Base-by-base conservation (phyloP, 2,113 vertebrate species). In the Nothocercus julius region DNA sequence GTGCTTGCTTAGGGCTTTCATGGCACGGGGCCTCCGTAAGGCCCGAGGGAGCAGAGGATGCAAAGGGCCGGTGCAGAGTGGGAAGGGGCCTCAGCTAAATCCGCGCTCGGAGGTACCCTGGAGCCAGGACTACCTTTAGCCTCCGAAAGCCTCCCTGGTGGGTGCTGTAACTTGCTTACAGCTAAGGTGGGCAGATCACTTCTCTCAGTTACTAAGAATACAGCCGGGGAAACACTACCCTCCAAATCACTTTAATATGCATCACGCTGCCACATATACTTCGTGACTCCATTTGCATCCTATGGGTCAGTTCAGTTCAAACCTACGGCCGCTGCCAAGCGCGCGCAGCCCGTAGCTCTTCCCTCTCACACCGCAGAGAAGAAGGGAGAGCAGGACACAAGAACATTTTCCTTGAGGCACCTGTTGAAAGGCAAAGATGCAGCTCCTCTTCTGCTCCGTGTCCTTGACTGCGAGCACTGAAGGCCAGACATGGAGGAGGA, bases 181-280 rank as follows among this genome's bases (percentile, higher is more conserved):
- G 62, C 13, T 11, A 84, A 94, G 94, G 91, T 90, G 95, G 91
- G 92, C 59, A 90, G 94, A 94, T 93, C 38, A 0, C 77, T 78
- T 67, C 90, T 77, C 68, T 27, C 82, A 15, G 58, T 94, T 95
- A 86, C 95, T 94, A 96, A 93, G 66, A 97, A 97, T 90, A 93
- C 0, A 85, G 27, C 7, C 80, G 16, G 69, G 91, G 94, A 97
- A 94, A 96, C 95, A 90, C 64, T 93, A 96, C 83, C 91, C 95
- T 90, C 66, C 19, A 8, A 72, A 94, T 95, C 32, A 6, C 90
- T 95, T 64, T 56, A 90, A 93, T 92, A 86, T 84, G 89, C 86
- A 84, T 94, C 95, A 96, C 58, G 5, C 81, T 82, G 81, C 95
- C 94, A 73, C 96, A 69, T 95, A 68, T 90, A 90, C 89, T 92